Conservation (phyloP, 2,888 invertebrate genomes). For the Stenotaenia linearis region DNA sequence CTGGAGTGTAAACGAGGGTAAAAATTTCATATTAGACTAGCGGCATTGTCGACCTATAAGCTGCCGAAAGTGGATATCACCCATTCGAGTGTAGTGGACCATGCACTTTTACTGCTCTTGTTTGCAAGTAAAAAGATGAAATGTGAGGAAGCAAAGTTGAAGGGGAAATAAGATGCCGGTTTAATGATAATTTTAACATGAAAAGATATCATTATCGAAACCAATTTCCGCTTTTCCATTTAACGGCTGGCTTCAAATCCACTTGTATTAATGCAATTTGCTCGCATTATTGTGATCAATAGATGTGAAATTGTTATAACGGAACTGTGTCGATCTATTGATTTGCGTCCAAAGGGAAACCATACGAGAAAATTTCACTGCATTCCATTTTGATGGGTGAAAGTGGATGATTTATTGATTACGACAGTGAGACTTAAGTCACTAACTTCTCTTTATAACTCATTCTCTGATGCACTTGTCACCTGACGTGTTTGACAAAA, state of each 20-base stretch:
- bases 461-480: not conserved
- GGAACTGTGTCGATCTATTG: not conserved
- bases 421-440: not conserved
- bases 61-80: not conserved
- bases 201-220: not conserved
- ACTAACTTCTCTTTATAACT: not conserved
- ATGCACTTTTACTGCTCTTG: slow-evolving; percentile 11
- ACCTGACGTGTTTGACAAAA: not conserved
- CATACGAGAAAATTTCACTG: not conserved
- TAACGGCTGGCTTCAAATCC: not conserved
- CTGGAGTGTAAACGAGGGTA: not conserved
- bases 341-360: not conserved
- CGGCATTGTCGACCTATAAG: not conserved
- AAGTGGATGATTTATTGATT: not conserved
- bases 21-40: not conserved
- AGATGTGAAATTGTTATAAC: not conserved
- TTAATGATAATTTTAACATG: not conserved
- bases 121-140: not conserved
- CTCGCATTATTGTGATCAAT: not conserved
- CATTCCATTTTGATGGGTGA: not conserved
- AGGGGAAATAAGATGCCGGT: not conserved
- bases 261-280: not conserved
- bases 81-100: not conserved
- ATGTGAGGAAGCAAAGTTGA: not conserved
- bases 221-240: not conserved